A percentile compares a stretch with the other conserved stretches of the same genome.
phyloP scores from a whole-genome alignment of 2,113 vertebrate genomes.

The Podarcis cretensis region DNA sequence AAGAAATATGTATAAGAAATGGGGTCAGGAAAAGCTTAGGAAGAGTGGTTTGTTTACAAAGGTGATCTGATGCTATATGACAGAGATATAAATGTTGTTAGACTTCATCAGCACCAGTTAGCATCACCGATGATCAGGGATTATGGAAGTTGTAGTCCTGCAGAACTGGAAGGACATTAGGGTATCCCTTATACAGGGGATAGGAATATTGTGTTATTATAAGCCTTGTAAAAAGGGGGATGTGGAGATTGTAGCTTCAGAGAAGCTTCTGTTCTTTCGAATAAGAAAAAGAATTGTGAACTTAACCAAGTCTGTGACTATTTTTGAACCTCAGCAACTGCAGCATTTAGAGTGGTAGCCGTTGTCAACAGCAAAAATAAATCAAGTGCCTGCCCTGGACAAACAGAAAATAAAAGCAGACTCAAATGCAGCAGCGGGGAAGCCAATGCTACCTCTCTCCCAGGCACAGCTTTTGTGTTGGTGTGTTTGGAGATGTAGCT shows the following conservation, averaged over 20 bases:
- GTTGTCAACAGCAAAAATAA: not conserved
- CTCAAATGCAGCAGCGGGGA: not conserved
- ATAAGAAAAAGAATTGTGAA: not conserved
- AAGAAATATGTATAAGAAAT: not conserved
- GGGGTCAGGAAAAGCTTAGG: not conserved
- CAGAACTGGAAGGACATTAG: not conserved
- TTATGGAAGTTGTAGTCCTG: too few species aligned
- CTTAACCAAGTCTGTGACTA: not conserved
- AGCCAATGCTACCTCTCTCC: not conserved
- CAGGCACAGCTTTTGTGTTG: not conserved
- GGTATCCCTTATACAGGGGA: too few species aligned
- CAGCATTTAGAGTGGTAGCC: not conserved
- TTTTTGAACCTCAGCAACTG: not conserved
- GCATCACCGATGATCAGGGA: too few species aligned
- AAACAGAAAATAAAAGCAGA: not conserved
- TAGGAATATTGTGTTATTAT: too few species aligned
- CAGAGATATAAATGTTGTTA: not conserved
- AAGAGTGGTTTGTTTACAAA: not conserved
- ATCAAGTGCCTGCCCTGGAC: not conserved
- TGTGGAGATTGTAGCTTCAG: too few species aligned
- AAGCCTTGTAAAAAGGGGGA: too few species aligned
- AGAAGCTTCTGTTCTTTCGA: too few species aligned
- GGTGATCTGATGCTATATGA: not conserved
- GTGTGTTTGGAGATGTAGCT: not conserved
- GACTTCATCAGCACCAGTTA: too few species aligned